Evolutionary conservation across 2,797 vertebrate species (phyloP).

Genomic region (Channallabes apus): DNA sequence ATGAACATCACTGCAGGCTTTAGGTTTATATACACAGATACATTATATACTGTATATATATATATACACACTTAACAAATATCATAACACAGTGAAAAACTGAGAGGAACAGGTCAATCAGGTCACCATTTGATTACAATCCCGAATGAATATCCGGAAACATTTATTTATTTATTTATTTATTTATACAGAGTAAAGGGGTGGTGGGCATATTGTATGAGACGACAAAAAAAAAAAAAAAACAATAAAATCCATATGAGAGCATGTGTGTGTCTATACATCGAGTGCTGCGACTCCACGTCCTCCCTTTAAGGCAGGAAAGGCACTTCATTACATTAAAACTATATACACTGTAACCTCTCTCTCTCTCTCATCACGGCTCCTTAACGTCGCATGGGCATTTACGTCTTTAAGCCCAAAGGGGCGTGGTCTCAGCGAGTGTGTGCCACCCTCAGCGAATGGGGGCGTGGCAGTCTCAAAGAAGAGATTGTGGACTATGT

Average conservation of each 20-base stretch:
- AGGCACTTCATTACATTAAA: conserved; percentile 43
- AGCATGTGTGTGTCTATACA: conserved; percentile 6
- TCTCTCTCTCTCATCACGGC: background rate
- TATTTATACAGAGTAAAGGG: background rate
- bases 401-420: too few species aligned
- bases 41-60: background rate
- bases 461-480: background rate
- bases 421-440: too few species aligned
- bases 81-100: conserved; percentile 9
- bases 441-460: background rate
- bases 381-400: too few species aligned
- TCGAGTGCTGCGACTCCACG: background rate
- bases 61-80: background rate
- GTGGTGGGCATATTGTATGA: background rate
- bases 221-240: background rate
- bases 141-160: background rate
- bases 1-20: background rate
- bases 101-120: background rate
- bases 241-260: background rate
- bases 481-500: background rate
- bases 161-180: too few species aligned
- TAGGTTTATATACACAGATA: background rate
- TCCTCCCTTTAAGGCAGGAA: conserved; percentile 11
- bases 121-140: background rate
- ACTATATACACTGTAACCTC: background rate